Conservation (phyloP, 2,888 invertebrate species). For the Mythimna pallens region DNA sequence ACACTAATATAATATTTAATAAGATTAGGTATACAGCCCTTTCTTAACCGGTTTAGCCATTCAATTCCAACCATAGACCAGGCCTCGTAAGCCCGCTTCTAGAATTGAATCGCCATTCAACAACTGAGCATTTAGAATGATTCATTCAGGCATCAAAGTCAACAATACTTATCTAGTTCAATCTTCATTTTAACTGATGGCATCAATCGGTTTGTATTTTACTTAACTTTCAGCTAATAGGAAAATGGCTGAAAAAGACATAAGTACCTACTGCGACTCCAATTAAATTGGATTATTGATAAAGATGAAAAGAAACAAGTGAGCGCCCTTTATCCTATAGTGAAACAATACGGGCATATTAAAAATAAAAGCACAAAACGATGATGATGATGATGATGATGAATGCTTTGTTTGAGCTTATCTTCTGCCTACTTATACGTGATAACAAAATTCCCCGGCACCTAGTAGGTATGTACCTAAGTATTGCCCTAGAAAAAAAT, state of each 20-base stretch:
- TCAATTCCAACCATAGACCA: background rate
- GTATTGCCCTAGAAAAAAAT: constrained; percentile 49
- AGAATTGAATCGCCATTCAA: background rate
- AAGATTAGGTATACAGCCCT: background rate
- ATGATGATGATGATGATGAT: background rate
- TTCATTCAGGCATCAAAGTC: constrained; percentile 76
- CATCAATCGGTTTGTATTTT: constrained; percentile 62
- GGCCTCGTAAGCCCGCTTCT: background rate
- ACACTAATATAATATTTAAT: background rate
- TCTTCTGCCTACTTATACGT: background rate
- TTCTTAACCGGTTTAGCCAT: too few species aligned
- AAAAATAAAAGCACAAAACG: background rate
- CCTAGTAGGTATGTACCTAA: background rate
- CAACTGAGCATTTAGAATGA: background rate
- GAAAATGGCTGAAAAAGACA: too few species aligned
- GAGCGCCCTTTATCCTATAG: background rate
- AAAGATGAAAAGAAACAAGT: background rate
- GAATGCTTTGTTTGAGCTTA: background rate
- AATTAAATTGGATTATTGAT: too few species aligned
- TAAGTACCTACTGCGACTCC: too few species aligned
- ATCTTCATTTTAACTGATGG: constrained; percentile 88
- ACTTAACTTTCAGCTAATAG: too few species aligned
- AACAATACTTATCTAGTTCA: constrained; percentile 87
- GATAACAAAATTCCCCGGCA: constrained; percentile 48
- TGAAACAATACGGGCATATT: background rate